Evolutionary conservation across 35 echinoderm and acorn worm genomes (phyloP).

Genomic region (Strongylocentrotus purpuratus): DNA sequence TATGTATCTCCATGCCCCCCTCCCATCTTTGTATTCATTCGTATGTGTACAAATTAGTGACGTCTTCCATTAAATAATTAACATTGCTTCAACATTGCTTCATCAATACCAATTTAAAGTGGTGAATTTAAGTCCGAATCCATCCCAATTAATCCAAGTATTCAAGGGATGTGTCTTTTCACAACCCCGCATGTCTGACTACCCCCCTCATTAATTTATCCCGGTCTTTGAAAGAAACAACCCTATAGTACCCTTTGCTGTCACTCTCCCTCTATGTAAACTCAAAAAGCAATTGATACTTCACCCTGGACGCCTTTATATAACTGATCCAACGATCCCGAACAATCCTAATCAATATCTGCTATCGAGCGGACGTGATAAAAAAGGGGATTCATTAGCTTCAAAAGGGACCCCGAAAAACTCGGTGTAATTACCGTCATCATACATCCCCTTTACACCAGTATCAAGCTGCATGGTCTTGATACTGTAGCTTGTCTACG

Average conservation of each 20-base stretch:
- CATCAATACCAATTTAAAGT: not conserved
- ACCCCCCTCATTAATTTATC: not conserved
- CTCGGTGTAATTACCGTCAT: not conserved
- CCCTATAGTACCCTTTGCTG: not conserved
- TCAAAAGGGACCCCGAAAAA: not conserved
- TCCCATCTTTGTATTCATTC: too few relatives aligned
- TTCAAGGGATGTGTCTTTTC: not conserved
- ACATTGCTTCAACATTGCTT: too few relatives aligned
- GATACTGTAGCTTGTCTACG: not conserved
- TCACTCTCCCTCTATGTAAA: not conserved
- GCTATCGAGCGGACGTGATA: not conserved
- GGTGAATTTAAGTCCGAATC: not conserved
- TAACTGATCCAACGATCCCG: not conserved
- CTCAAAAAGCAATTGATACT: conserved; percentile 13
- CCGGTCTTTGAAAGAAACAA: not conserved
- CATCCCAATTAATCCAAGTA: not conserved
- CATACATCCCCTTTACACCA: not conserved
- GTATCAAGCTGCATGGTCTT: not conserved
- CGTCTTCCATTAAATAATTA: not conserved
- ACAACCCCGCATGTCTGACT: not conserved
- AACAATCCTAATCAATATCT: not conserved
- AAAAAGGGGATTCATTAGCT: not conserved
- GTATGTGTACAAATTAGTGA: not conserved
- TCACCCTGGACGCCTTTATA: not conserved
- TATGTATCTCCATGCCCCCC: too few relatives aligned